Base-by-base conservation (phyloP, 2,113 vertebrate genomes). In the Cyrtonyx montezumae region DNA sequence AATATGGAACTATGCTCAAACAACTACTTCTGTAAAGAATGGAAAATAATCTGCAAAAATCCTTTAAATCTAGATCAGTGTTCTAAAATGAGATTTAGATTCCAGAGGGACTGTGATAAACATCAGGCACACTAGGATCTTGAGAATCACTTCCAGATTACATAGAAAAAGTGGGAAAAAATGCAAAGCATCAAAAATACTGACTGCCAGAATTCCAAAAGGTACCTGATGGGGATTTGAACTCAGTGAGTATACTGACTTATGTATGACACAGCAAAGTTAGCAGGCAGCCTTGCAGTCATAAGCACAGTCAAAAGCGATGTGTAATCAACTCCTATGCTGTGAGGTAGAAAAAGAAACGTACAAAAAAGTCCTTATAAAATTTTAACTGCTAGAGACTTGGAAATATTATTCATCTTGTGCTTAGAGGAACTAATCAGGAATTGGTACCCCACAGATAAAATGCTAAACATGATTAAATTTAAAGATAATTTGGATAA, bases 251-350 rank as follows among this genome's bases (percentile, higher is more conserved):
- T 8, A 55, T 25, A 22, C 28, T 61, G 53, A 82, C 25, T 42
- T 51, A 89, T 82, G 75, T 51, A 89, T 82, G 75, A 88, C 79
- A 80, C 5, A 45, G 30, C 65, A 94, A 92, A 76, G 77, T 84
- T 67, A 92, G 49, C n/a, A 49, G 62, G 68, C 73, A 19, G 18
- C 13, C 83, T 94, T 83, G 55, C 37, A 86, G 63, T 70, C 65
- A 68, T 8, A 1, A 55, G 82, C 85, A 76, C 30, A 48, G 34
- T 83, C 40, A 8, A 61, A 67, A 12, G 22, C 69, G 13, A 83
- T 9, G n/a, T 0, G 4, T 5, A 32, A 73, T 16, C n/a, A 26
- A 73, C 13, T 2, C 36, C 48, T n/a, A 51, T 30, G 18, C n/a
- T 56, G 21, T 11, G 4, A 3, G 45, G 8, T 2, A 6, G 1